phyloP scores from a whole-genome alignment of 2,888 invertebrate species.

The Aphodius sticticus region DNA sequence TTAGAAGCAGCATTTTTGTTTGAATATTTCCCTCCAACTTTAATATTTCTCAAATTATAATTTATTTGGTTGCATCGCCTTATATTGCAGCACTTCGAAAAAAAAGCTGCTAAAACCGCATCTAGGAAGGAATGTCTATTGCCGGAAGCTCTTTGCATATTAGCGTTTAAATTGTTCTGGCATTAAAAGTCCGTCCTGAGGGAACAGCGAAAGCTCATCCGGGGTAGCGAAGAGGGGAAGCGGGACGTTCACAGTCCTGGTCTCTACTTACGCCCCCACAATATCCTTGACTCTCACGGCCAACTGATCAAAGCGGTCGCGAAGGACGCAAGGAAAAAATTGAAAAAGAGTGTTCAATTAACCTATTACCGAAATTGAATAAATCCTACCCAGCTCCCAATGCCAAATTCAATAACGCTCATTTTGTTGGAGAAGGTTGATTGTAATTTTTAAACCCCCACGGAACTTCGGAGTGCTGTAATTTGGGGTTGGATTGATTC shows the following conservation, averaged over 20 bases:
- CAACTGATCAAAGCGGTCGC: neutral
- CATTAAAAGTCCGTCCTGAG: neutral
- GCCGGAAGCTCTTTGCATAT: neutral
- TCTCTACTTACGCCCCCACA: neutral
- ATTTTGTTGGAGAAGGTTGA: neutral
- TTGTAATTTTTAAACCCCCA: neutral
- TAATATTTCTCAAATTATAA: neutral
- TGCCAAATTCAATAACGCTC: neutral
- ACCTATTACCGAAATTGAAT: neutral
- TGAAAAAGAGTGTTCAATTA: neutral
- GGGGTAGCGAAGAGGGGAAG: neutral
- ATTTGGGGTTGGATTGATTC: neutral
- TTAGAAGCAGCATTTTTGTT: too few relatives aligned
- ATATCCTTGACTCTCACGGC: neutral
- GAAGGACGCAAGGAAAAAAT: neutral
- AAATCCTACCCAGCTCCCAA: neutral
- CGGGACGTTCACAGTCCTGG: neutral
- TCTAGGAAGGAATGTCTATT: neutral
- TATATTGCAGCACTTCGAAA: neutral
- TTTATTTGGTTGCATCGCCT: neutral
- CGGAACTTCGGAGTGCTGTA: neutral
- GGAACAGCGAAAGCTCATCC: neutral
- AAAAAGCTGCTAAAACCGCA: neutral
- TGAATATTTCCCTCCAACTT: neutral
- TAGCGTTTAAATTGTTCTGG: neutral